A percentile compares a stretch with the other conserved stretches of the same genome.
These are phyloP conservation scores for Sympetrum striolatum DNA, from an alignment of 2,888 invertebrate species.

Conservation along the genomic window DNA sequence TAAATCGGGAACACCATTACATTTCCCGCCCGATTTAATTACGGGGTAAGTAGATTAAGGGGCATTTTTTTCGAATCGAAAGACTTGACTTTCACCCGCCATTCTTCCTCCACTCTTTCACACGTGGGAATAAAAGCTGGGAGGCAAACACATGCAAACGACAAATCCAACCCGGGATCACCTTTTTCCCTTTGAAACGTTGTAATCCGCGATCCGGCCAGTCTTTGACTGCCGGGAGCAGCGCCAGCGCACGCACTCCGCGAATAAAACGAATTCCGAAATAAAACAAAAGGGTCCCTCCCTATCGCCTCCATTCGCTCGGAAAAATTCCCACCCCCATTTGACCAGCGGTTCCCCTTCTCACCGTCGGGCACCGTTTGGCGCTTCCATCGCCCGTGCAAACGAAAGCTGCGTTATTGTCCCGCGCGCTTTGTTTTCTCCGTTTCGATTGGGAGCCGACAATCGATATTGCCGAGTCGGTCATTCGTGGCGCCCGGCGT, in stretches of 20 bases:
- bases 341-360: neutral
- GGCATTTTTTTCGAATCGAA: too few species aligned
- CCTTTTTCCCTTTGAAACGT: neutral
- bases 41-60: too few species aligned
- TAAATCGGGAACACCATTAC: too few species aligned
- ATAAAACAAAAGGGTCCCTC: too few species aligned
- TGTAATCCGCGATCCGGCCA: too few species aligned
- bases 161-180: neutral
- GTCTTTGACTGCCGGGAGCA: too few species aligned
- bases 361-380: neutral
- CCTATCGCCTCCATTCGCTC: too few species aligned
- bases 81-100: neutral
- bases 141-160: neutral
- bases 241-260: too few species aligned
- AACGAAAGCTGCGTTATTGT: neutral
- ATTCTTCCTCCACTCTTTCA: neutral
- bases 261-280: too few species aligned
- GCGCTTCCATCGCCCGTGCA: neutral
- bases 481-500: neutral
- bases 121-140: neutral
- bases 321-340: too few species aligned
- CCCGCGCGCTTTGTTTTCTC: neutral
- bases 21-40: too few species aligned
- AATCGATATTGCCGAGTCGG: neutral
- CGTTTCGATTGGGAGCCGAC: neutral